These are phyloP conservation scores for Drosophila anomelani DNA, from an alignment of 2,888 invertebrate genomes.

Conservation along the genomic window DNA sequence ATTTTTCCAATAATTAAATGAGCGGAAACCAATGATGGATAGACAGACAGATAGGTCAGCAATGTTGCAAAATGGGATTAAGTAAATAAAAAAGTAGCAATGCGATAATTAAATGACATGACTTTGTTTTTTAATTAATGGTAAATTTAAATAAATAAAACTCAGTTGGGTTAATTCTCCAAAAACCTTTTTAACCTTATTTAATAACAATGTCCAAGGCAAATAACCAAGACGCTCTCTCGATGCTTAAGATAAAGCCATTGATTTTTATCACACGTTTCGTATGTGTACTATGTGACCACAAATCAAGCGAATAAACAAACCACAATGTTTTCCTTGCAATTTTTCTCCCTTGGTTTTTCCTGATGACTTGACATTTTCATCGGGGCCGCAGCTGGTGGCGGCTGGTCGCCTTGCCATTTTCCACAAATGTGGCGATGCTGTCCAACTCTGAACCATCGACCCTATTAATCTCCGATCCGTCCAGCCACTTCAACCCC, in stretches of 20 bases:
- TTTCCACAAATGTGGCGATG: slow-evolving; percentile 25
- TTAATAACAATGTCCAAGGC: not conserved
- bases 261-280: slow-evolving; percentile 8
- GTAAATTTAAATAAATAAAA: not conserved
- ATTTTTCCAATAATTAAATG: slow-evolving; percentile 1
- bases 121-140: not conserved
- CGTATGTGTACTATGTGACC: slow-evolving; percentile 9
- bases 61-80: slow-evolving; percentile 15
- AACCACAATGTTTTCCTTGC: slow-evolving; percentile 13
- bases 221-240: not conserved
- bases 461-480: slow-evolving; percentile 39
- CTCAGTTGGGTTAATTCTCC: no score
- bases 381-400: slow-evolving; percentile 25
- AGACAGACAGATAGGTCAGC: slow-evolving; percentile 16
- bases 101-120: not conserved
- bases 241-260: slow-evolving; percentile 1
- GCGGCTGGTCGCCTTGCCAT: slow-evolving; percentile 14
- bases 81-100: not conserved
- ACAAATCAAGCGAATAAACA: slow-evolving; percentile 21
- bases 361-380: slow-evolving; percentile 43
- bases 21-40: not conserved
- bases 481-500: slow-evolving; percentile 7
- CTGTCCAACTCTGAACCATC: slow-evolving; percentile 35
- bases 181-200: not conserved
- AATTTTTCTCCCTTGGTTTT: slow-evolving; percentile 10